These are phyloP conservation scores for Phyllotreta striolata DNA, from an alignment of 2,888 invertebrate genomes.

Conservation along the genomic window DNA sequence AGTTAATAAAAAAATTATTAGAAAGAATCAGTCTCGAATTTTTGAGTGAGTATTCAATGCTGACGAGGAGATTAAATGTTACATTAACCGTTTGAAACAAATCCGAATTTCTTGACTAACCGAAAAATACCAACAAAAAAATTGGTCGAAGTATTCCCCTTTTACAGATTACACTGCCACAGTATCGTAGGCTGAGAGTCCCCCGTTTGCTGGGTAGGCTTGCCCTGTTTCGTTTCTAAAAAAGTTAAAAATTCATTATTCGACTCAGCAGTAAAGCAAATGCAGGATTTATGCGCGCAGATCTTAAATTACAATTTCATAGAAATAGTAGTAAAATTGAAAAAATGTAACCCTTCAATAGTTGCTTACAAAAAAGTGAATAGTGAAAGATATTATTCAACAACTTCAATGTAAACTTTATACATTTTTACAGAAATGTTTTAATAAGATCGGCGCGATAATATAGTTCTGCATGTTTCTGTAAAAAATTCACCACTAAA, in stretches of 20 bases:
- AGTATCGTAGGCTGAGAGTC: conserved; percentile 98
- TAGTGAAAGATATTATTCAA: too few species aligned
- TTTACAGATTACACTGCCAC: conserved; percentile 97
- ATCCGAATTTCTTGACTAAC: too few species aligned
- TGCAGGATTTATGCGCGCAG: conserved; percentile 1
- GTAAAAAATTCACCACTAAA: conserved; percentile 30
- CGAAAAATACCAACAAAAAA: conserved; percentile 6
- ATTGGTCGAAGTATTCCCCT: conserved; percentile 23
- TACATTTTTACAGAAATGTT: too few species aligned
- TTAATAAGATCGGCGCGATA: neutral
- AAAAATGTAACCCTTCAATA: too few species aligned
- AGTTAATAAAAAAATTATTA: conserved; percentile 25
- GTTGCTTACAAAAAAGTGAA: too few species aligned
- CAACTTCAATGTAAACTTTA: too few species aligned
- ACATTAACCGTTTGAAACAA: too few species aligned
- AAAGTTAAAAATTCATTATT: conserved; percentile 42
- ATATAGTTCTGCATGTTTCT: neutral
- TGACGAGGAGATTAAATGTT: conserved; percentile 33
- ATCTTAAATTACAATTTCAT: neutral
- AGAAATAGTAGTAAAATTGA: too few species aligned
- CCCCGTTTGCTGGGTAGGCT: conserved; percentile 81
- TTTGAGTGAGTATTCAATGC: conserved; percentile 50
- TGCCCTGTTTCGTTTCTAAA: conserved; percentile 92
- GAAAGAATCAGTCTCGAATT: conserved; percentile 47
- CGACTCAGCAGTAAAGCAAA: neutral